Conservation (phyloP, 2,888 invertebrate genomes). For the Spilarctia lutea region DNA sequence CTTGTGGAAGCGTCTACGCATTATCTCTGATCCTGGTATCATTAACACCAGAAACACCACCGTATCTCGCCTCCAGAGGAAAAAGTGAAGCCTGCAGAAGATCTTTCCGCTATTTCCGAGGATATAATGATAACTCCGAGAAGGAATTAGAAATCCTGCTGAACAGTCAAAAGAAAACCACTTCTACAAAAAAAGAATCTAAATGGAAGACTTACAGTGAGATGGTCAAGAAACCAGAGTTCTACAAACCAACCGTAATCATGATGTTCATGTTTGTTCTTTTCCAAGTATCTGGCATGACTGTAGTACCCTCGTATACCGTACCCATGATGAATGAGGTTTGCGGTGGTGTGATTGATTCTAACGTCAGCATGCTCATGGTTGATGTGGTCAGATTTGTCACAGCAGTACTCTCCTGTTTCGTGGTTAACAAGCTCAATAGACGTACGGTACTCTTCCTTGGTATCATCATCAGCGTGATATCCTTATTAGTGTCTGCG, state of each 20-base stretch:
- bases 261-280: constrained; percentile 89
- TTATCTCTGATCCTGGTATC: constrained; percentile 83
- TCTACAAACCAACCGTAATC: constrained; percentile 87
- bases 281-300: constrained; percentile 90
- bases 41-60: constrained; percentile 88
- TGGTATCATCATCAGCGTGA: constrained; percentile 87
- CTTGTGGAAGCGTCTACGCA: constrained; percentile 82
- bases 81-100: constrained; percentile 84
- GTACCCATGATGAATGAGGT: constrained; percentile 88
- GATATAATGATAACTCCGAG: constrained; percentile 74
- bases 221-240: constrained; percentile 78
- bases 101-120: constrained; percentile 87
- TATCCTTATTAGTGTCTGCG: constrained; percentile 84
- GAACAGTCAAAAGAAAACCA: constrained; percentile 68
- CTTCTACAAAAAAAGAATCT: constrained; percentile 55
- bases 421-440: constrained; percentile 86
- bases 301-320: constrained; percentile 90
- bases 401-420: constrained; percentile 87
- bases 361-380: constrained; percentile 88
- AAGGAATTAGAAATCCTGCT: constrained; percentile 81
- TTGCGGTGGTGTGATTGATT: constrained; percentile 86
- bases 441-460: constrained; percentile 87
- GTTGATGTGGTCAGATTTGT: constrained; percentile 88
- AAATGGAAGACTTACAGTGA: constrained; percentile 67
- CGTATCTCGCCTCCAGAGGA: constrained; percentile 87